phyloP scores from a whole-genome alignment of 1,140 invertebrate species.

The Drosophila ironensis region DNA sequence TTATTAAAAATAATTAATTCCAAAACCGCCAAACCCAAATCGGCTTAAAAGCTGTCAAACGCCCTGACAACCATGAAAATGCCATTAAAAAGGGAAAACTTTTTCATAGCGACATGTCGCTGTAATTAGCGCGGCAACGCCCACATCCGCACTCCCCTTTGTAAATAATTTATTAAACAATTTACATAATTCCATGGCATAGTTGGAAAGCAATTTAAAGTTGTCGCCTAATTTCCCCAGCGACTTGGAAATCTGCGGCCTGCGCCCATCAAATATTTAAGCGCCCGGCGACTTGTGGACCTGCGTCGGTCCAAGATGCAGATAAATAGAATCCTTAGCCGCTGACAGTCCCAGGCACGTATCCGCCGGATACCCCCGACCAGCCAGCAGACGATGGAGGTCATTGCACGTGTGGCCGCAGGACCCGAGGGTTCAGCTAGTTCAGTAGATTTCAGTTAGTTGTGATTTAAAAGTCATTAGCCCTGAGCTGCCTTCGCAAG shows the following conservation, averaged over 20 bases:
- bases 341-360: slow-evolving; percentile 20
- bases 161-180: slow-evolving; percentile 66
- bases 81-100: slow-evolving; percentile 57
- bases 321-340: slow-evolving; percentile 11
- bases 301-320: slow-evolving; percentile 16
- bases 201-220: slow-evolving; percentile 65
- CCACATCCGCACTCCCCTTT: slow-evolving; percentile 4
- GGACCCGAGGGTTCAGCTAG: slow-evolving; percentile 18
- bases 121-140: slow-evolving; percentile 53
- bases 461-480: slow-evolving; percentile 26
- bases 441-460: slow-evolving; percentile 17
- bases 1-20: slow-evolving; percentile 74
- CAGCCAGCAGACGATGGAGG: slow-evolving; percentile 9
- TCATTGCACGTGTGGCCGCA: slow-evolving; percentile 25
- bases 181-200: slow-evolving; percentile 64
- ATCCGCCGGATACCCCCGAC: not conserved
- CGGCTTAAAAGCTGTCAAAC: slow-evolving; percentile 69
- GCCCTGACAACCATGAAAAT: slow-evolving; percentile 52
- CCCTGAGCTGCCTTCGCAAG: not conserved
- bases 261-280: slow-evolving; percentile 70
- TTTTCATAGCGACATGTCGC: slow-evolving; percentile 50
- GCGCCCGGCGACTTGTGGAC: slow-evolving; percentile 41
- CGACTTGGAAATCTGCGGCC: slow-evolving; percentile 55
- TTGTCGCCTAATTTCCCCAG: slow-evolving; percentile 68
- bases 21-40: slow-evolving; percentile 53